Evolutionary conservation across 2,888 invertebrate species (phyloP).

Genomic region (Ischnura elegans): DNA sequence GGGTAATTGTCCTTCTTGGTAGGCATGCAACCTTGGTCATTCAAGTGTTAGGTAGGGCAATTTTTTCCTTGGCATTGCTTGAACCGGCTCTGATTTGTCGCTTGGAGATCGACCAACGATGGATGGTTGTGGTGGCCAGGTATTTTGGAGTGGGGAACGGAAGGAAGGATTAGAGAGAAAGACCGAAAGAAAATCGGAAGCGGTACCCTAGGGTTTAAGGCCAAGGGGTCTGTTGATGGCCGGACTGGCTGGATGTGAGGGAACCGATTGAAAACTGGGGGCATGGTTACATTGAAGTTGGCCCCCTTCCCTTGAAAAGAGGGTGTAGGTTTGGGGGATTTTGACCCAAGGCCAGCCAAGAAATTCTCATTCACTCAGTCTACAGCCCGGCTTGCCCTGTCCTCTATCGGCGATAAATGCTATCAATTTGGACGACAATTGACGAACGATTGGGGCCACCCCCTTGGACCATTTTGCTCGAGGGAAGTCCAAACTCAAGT

Average conservation of each 20-base stretch:
- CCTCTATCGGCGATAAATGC: neutral
- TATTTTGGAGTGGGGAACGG: neutral
- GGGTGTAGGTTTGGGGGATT: neutral
- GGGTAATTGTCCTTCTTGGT: no score
- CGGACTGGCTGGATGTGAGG: neutral
- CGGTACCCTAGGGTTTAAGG: neutral
- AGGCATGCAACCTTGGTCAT: no score
- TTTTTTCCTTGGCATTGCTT: no score
- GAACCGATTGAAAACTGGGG: neutral
- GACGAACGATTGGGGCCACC: neutral
- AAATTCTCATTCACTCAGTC: neutral
- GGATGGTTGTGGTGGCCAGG: no score
- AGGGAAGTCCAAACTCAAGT: neutral
- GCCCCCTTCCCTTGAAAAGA: neutral
- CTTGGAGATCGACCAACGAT: no score
- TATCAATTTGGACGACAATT: conserved; percentile 19
- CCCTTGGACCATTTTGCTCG: neutral
- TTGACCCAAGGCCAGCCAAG: neutral
- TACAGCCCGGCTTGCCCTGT: neutral
- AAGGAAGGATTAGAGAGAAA: neutral
- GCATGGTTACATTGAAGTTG: neutral
- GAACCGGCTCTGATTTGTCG: no score
- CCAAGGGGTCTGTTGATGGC: neutral
- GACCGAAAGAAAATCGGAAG: neutral
- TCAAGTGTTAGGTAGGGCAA: no score